Evolutionary conservation across 2,113 vertebrate genomes (phyloP), one percentile per base, ranked within the genome.

Genomic region (Poicephalus gulielmi): DNA sequence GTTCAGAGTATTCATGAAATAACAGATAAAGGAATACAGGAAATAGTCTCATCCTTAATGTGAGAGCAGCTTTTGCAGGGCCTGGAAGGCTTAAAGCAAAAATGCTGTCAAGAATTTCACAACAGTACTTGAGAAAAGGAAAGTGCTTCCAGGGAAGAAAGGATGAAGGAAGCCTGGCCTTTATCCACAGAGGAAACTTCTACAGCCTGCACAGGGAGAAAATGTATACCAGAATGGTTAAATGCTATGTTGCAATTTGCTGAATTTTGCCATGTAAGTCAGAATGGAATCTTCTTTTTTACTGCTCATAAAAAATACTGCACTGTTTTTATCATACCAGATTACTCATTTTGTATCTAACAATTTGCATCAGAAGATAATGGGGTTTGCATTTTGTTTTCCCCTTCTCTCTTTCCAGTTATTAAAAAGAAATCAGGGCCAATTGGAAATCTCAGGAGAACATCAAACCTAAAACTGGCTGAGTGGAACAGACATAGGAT

Each of bases 201-300:
- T 95, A 62, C 64, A 84, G 87, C 78, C 92, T 84, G 82, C 60
- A 83, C 37, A 90, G 90, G n/a, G 66, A 76, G 64, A 39, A 80
- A 16, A 43, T 16, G 39, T 13, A 22, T n/a, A 47, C 66, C 57
- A 44, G 67, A 57, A 63, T 43, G 52, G 49, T 91, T 85, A 63
- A 96, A 84, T 1, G 11, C 33, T 17, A 44, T 78, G 66, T 73
- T 87, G 81, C 62, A 92, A 83, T 50, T 31, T 76, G 50, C 86
- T 66, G 30, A 59, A 15, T 74, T 83, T 73, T 96, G 92, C 80
- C 95, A 93, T 88, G 92, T 97, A 44, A 85, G 37, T 10, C 52
- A 6, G 71, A 93, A 83, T 82, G 83, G 81, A 94, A 87, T 67
- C 88, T 18, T 28, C 90, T 55, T 82, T 75, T 35, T 82, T 75